Evolutionary conservation across 2,888 invertebrate species (phyloP).

Genomic region (Latrodectus elegans): DNA sequence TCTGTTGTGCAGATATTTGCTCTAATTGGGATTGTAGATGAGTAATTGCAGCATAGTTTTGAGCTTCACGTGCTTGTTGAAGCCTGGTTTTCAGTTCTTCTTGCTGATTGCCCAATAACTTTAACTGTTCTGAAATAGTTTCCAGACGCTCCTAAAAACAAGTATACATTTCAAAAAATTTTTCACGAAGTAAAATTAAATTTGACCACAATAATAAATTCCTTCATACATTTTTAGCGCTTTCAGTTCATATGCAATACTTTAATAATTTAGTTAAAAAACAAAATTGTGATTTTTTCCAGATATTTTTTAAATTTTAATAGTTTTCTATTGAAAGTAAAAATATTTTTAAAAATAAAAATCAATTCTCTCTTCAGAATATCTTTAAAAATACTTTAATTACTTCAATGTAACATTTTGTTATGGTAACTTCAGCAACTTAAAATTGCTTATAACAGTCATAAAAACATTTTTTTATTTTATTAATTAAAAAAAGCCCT

Average conservation of each 20-base stretch:
- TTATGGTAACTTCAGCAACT: too few relatives aligned
- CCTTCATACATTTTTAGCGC: too few relatives aligned
- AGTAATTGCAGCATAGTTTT: constrained; percentile 73
- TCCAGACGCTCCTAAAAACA: constrained; percentile 76
- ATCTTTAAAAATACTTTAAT: too few relatives aligned
- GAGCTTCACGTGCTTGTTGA: constrained; percentile 74
- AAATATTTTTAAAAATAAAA: too few relatives aligned
- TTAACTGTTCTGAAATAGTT: constrained; percentile 76
- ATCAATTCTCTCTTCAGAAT: too few relatives aligned
- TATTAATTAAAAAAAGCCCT: not conserved
- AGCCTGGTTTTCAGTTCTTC: constrained; percentile 76
- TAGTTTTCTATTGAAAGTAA: too few relatives aligned
- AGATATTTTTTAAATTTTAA: too few relatives aligned
- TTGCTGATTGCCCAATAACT: constrained; percentile 73
- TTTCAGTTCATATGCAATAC: too few relatives aligned
- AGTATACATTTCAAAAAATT: not conserved
- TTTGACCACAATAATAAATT: too few relatives aligned
- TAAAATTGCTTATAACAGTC: not conserved
- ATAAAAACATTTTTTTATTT: not conserved
- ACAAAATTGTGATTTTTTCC: too few relatives aligned
- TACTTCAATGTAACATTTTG: not conserved
- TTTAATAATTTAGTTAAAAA: too few relatives aligned
- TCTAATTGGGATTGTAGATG: constrained; percentile 75
- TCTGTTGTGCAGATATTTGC: constrained; percentile 75
- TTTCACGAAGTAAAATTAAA: not conserved